These are phyloP conservation scores for Serranus cabrilla DNA, from an alignment of 2,797 vertebrate species.

Conservation along the genomic window DNA sequence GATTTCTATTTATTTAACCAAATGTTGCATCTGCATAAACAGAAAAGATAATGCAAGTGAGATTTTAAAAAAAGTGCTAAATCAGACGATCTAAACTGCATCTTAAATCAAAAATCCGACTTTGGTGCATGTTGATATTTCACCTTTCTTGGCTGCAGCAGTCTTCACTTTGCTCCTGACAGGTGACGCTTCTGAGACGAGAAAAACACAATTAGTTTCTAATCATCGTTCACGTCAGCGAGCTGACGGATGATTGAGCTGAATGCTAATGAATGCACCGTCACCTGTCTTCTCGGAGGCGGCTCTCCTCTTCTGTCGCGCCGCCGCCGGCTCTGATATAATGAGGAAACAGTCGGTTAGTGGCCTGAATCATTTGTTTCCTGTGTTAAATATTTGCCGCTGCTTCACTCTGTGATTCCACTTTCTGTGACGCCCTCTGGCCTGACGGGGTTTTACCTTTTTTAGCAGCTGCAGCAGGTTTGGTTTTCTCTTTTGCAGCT, in stretches of 20 bases:
- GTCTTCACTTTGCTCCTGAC: slow-evolving; percentile 63
- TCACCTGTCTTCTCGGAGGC: slow-evolving; percentile 64
- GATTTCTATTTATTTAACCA: background rate
- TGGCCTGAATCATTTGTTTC: slow-evolving; percentile 25
- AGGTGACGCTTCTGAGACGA: slow-evolving; percentile 30
- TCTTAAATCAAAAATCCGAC: background rate
- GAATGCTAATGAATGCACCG: background rate
- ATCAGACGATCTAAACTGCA: background rate
- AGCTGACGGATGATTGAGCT: slow-evolving; percentile 31
- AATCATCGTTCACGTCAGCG: slow-evolving; percentile 1
- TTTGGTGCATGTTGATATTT: background rate
- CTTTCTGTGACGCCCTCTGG: background rate
- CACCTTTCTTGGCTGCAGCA: slow-evolving; percentile 61
- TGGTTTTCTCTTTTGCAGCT: slow-evolving; percentile 14
- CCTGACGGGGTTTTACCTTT: slow-evolving; percentile 43
- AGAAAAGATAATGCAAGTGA: background rate
- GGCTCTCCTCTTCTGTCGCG: slow-evolving; percentile 48
- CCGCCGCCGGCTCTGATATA: slow-evolving; percentile 54
- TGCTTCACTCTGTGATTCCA: background rate
- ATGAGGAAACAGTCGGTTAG: slow-evolving; percentile 42
- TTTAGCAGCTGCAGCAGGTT: slow-evolving; percentile 27
- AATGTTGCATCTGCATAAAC: background rate
- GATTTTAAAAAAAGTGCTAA: rapidly evolving
- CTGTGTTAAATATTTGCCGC: background rate
- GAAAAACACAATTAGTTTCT: slow-evolving; percentile 36